phyloP scores from a whole-genome alignment of 2,797 vertebrate genomes.

The Hephaestus fuliginosus region DNA sequence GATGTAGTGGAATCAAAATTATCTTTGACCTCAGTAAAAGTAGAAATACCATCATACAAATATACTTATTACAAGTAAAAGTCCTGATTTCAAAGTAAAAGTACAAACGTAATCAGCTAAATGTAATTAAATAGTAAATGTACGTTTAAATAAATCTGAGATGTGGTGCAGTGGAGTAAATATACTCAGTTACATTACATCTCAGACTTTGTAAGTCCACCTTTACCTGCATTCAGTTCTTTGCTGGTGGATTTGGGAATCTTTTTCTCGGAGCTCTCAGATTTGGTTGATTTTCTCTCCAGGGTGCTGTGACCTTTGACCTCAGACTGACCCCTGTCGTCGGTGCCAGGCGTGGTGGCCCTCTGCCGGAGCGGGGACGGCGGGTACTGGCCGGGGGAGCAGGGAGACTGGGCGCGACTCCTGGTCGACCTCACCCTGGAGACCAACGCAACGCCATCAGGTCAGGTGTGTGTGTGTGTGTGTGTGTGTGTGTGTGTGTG shows the following conservation, averaged over 20 bases:
- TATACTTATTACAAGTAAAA: too few relatives aligned
- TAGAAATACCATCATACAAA: too few relatives aligned
- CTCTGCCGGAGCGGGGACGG: constrained; percentile 90
- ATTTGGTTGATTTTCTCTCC: constrained; percentile 83
- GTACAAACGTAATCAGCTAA: too few relatives aligned
- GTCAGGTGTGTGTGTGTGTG: neutral
- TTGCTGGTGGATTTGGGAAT: constrained; percentile 86
- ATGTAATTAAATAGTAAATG: too few relatives aligned
- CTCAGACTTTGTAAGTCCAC: too few relatives aligned
- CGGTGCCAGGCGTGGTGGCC: constrained; percentile 80
- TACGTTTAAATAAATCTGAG: too few relatives aligned
- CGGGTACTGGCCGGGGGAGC: constrained; percentile 88
- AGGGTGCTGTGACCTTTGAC: constrained; percentile 77
- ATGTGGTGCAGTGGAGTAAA: too few relatives aligned
- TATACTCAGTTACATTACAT: too few relatives aligned
- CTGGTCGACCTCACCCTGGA: constrained; percentile 86
- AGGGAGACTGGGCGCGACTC: constrained; percentile 92
- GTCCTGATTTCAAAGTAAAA: too few relatives aligned
- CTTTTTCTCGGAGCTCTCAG: constrained; percentile 80
- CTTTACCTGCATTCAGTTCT: constrained; percentile 80
- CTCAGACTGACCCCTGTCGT: constrained; percentile 82
- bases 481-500: neutral
- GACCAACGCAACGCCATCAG: constrained; percentile 4
- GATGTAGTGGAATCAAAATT: too few relatives aligned
- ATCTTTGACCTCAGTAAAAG: too few relatives aligned